Conservation (phyloP, 2,888 invertebrate species). For the Trissolcus japonicus region DNA sequence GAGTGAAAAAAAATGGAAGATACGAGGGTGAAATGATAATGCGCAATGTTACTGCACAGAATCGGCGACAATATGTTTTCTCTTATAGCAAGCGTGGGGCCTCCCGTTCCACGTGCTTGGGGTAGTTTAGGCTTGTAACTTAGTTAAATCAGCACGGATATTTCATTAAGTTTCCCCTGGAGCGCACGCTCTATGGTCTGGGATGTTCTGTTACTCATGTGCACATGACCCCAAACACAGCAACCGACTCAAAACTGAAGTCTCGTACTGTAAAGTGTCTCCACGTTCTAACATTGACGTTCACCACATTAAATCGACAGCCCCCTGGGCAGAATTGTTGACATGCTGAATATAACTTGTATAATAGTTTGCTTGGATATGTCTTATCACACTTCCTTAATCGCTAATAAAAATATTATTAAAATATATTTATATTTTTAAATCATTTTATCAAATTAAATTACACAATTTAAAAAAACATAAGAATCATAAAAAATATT, state of each 20-base stretch:
- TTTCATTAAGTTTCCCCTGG: constrained; percentile 73
- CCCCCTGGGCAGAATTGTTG: constrained; percentile 71
- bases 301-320: constrained; percentile 69
- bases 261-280: constrained; percentile 39
- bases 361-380: constrained; percentile 59
- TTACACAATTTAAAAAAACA: too few species aligned
- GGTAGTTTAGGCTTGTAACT: constrained; percentile 71
- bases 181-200: constrained; percentile 57
- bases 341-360: constrained; percentile 74
- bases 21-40: constrained; percentile 60
- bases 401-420: constrained; percentile 10
- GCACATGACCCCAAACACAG: constrained; percentile 29
- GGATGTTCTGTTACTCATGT: constrained; percentile 43
- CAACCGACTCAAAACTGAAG: constrained; percentile 48
- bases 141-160: constrained; percentile 75
- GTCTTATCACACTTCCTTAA: constrained; percentile 46
- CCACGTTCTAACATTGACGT: constrained; percentile 53
- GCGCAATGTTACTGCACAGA: constrained; percentile 64
- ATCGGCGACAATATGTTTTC: constrained; percentile 75
- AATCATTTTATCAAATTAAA: too few species aligned
- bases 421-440: too few species aligned
- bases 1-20: constrained; percentile 30
- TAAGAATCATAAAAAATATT: too few species aligned
- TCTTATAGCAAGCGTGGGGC: constrained; percentile 65
- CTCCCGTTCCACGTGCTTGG: constrained; percentile 58